Percentiles rank a stretch among this genome's conserved stretches.
Evolutionary conservation across 2,113 vertebrate genomes (phyloP).

Genomic region (Cynocephalus volans): DNA sequence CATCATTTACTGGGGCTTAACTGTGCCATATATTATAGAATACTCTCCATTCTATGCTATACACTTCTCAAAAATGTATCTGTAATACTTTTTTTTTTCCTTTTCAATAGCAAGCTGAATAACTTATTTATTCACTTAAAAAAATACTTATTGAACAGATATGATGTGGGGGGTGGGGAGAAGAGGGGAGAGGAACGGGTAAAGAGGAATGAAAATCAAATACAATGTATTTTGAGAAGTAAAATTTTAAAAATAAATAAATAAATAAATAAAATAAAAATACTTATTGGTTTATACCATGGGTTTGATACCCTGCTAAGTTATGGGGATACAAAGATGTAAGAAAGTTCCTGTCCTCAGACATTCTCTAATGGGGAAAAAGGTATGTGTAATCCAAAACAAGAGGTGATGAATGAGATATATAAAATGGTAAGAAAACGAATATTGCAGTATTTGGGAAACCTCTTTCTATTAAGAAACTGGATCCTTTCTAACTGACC

Average conservation of each 20-base stretch:
- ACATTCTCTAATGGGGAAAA: neutral
- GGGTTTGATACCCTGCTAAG: neutral
- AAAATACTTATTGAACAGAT: neutral
- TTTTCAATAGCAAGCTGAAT: neutral
- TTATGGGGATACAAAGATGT: neutral
- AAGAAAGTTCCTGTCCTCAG: neutral
- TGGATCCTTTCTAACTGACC: neutral
- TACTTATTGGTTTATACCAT: neutral
- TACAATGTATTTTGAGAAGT: no score
- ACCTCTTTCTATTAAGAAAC: neutral
- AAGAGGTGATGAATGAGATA: neutral
- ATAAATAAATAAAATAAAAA: neutral
- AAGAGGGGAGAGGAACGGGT: no score
- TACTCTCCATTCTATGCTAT: neutral
- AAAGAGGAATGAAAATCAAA: no score
- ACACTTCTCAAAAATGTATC: neutral
- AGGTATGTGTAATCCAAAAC: neutral
- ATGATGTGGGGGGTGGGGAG: no score
- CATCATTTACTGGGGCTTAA: neutral
- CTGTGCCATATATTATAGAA: neutral
- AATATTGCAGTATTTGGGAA: neutral
- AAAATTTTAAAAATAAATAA: no score
- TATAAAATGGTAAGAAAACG: neutral
- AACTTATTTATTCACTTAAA: neutral
- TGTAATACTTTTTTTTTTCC: neutral